Conservation (phyloP, 2,113 vertebrate species). For the Erinaceus europaeus region DNA sequence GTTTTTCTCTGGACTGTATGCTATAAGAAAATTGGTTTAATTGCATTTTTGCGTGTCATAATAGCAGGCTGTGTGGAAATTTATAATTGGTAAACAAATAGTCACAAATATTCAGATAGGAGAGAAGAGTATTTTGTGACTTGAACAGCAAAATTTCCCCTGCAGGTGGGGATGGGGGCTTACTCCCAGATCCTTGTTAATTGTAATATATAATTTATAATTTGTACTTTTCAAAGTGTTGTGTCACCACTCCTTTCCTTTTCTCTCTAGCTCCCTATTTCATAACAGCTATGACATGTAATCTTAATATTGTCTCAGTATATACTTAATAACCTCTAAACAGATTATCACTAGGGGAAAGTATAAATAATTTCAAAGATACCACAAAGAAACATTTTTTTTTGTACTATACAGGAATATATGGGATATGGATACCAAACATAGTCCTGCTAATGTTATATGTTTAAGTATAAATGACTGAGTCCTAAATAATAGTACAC, state of each 20-base stretch:
- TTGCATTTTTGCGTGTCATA: neutral
- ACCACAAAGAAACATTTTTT: neutral
- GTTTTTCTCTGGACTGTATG: neutral
- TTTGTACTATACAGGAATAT: neutral
- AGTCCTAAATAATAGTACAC: too few species aligned
- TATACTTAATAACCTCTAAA: neutral
- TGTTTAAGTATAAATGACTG: too few species aligned
- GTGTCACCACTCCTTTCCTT: too few species aligned
- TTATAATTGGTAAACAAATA: neutral
- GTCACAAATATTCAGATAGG: neutral
- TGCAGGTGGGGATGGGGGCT: too few species aligned
- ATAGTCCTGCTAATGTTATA: neutral
- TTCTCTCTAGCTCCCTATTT: neutral
- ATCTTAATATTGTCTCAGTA: neutral
- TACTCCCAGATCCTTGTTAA: too few species aligned
- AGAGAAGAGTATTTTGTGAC: neutral
- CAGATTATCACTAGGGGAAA: neutral
- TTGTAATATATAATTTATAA: too few species aligned
- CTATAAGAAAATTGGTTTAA: neutral
- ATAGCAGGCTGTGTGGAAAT: neutral
- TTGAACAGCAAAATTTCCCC: too few species aligned
- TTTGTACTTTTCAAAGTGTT: too few species aligned
- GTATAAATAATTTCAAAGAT: neutral
- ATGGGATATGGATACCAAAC: neutral
- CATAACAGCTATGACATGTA: neutral